A percentile compares a stretch with the other conserved stretches of the same genome.
Evolutionary conservation across 2,888 invertebrate genomes (phyloP).

Genomic region (Drosophila histrio): DNA sequence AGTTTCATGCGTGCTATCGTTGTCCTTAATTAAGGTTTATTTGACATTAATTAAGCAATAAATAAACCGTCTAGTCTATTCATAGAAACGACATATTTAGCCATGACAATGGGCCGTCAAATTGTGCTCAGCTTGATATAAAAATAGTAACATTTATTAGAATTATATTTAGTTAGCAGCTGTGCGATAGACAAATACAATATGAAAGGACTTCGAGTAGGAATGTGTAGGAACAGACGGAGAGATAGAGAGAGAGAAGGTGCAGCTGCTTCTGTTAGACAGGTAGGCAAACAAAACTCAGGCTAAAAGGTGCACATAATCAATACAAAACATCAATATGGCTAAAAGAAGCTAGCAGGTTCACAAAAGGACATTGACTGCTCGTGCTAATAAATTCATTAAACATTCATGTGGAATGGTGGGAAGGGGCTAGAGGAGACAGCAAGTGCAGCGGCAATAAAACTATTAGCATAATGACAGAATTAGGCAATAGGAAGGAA

Average conservation of each 20-base stretch:
- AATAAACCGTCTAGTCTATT: slow-evolving; percentile 11
- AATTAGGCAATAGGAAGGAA: slow-evolving; percentile 38
- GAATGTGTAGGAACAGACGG: neutral
- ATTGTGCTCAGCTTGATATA: slow-evolving; percentile 15
- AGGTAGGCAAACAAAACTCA: slow-evolving; percentile 22
- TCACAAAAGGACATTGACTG: slow-evolving; percentile 18
- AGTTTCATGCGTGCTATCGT: neutral
- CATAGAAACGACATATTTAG: slow-evolving; percentile 12
- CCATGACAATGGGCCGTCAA: slow-evolving; percentile 9
- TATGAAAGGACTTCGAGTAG: neutral
- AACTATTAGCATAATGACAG: slow-evolving; percentile 69
- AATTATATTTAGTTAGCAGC: slow-evolving; percentile 40
- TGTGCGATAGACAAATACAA: slow-evolving; percentile 8
- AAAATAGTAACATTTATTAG: slow-evolving; percentile 30
- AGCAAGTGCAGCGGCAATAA: slow-evolving; percentile 55
- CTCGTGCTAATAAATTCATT: slow-evolving; percentile 78
- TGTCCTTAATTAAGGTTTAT: slow-evolving; percentile 3
- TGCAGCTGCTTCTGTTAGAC: slow-evolving; percentile 13
- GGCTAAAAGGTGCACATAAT: slow-evolving; percentile 26
- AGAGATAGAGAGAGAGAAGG: neutral
- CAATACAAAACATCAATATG: slow-evolving; percentile 59
- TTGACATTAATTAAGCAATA: slow-evolving; percentile 11
- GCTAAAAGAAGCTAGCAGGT: neutral
- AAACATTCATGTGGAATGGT: slow-evolving; percentile 60
- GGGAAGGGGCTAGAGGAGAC: neutral